Percentiles rank a stretch among this genome's conserved stretches.
phyloP scores from a whole-genome alignment of 2,888 invertebrate species.

The Andricus quercusramuli region DNA sequence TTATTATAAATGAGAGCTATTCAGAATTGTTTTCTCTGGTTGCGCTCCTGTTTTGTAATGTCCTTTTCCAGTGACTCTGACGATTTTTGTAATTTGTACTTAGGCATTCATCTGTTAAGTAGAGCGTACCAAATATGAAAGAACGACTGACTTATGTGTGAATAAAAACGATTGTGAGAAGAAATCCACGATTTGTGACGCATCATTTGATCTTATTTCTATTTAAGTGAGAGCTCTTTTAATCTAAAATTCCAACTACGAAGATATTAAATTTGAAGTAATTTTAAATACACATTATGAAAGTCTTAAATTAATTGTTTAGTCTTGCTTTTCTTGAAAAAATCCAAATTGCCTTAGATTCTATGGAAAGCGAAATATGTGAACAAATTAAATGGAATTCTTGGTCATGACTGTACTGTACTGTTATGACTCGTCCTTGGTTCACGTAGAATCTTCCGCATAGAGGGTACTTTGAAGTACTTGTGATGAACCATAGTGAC shows the following conservation, averaged over 20 bases:
- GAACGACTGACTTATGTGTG: conserved; percentile 31
- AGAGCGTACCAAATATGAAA: conserved; percentile 39
- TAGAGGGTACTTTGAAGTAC: conserved; percentile 15
- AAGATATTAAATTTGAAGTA: neutral
- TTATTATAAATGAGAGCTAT: neutral
- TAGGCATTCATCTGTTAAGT: conserved; percentile 23
- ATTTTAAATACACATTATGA: too few species aligned
- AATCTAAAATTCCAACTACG: neutral
- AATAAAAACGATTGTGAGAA: conserved; percentile 17
- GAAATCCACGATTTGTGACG: conserved; percentile 38
- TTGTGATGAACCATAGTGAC: conserved; percentile 19
- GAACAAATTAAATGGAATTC: conserved; percentile 23
- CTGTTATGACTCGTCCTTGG: conserved; percentile 10
- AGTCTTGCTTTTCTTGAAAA: too few species aligned
- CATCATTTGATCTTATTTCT: conserved; percentile 30
- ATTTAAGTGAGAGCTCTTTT: neutral
- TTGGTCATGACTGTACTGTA: conserved; percentile 4
- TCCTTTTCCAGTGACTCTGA: conserved; percentile 12
- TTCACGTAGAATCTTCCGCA: conserved; percentile 13
- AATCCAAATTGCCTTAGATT: neutral
- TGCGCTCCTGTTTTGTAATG: neutral
- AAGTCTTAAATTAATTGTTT: too few species aligned
- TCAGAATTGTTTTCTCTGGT: neutral
- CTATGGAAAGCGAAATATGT: neutral
- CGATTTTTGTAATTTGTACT: conserved; percentile 36